Base-by-base conservation (phyloP, 2,797 vertebrate genomes). In the Limosa lapponica region DNA sequence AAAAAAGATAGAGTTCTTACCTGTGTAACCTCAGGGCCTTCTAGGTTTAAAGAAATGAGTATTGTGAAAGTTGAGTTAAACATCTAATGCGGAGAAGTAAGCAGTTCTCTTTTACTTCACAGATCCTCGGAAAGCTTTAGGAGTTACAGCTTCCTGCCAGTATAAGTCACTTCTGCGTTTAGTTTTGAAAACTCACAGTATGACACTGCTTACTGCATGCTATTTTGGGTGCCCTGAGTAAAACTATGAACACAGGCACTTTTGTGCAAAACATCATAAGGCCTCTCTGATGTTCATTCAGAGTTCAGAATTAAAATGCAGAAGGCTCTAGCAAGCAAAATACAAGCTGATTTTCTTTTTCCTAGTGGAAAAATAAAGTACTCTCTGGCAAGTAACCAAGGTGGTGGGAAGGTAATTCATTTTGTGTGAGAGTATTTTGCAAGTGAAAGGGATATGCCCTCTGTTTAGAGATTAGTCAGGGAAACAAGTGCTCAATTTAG, bases 171-270 rank as follows among this genome's bases (percentile, higher is more conserved):
- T 96, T 95, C 93, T 92, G 84, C 95, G 88, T 95, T 97, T 83
- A 95, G 96, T 93, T 95, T 96, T 96, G 97, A 96, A 96, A 97
- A 90, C 90, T 97, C 93, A 91, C 95, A 97, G 94, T 96, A 91
- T 96, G 97, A 97, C 96, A 84, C 89, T 97, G 97, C 97, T 95
- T 69, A 88, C 79, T 96, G 95, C 80, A 7, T 84, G 97, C 98
- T 98, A 98, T 98, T 98, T 98, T 98, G 96, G 96, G 98, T 97
- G 95, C 97, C 98, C 98, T 97, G 98, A 92, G 96, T 96, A 95
- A 97, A 98, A 98, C 98, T 98, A 97, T 88, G 98, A 98, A 99
- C 99, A 99, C 98, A 98, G 98, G 97, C 96, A 95, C 98, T 98
- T 99, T 99, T 99, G 99, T 99, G 97, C 91, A 85, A 95, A 97